Base-by-base conservation (phyloP, 2,888 invertebrate genomes). In the Baccha elongata region DNA sequence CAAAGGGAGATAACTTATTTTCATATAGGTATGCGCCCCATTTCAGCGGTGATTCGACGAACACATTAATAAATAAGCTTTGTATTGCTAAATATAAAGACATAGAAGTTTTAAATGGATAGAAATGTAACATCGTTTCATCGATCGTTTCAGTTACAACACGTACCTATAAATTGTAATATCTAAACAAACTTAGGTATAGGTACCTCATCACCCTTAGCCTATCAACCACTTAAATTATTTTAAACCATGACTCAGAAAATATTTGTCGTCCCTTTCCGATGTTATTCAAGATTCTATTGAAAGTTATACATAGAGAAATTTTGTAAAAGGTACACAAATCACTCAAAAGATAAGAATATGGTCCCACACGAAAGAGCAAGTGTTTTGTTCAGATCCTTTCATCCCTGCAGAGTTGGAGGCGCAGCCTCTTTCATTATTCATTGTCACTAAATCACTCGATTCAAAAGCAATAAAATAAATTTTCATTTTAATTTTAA, bases 391-490 rank as follows among this genome's bases (percentile, higher is more conserved):
- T 17, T n/a, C 37, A 37, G 17, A 58, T 72, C 78, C 78, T 72
- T 73, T 73, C 46, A 53, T 73, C 53, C 72, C 79, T 23, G 5
- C 50, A 29, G 11, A 55, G 1, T n/a, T 7, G 7, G 13, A 52
- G 13, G 15, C 53, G 29, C 29, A 40, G 15, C 8, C 35, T 44
- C 17, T 52, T 40, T 50, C 32, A 10, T n/a, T 35, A 26, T 13
- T 21, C 23, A n/a, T n/a, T 55, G 44, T 64, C 64, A 44, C n/a
- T 48, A 79, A 73, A 48, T 53, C 80, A 67, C 42, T 74, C 55
- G 44, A 74, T 74, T 69, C 55, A 17, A 80, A 75, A 69, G 74
- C 80, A 74, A 80, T 80, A 74, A 80, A 80, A 80, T 75, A 55
- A 62, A 74, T 50, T 80, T 55, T 48, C 68, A 68, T 64, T 60